These are phyloP conservation scores for Eretmochelys imbricata DNA, from an alignment of 2,113 vertebrate species.

Conservation along the genomic window DNA sequence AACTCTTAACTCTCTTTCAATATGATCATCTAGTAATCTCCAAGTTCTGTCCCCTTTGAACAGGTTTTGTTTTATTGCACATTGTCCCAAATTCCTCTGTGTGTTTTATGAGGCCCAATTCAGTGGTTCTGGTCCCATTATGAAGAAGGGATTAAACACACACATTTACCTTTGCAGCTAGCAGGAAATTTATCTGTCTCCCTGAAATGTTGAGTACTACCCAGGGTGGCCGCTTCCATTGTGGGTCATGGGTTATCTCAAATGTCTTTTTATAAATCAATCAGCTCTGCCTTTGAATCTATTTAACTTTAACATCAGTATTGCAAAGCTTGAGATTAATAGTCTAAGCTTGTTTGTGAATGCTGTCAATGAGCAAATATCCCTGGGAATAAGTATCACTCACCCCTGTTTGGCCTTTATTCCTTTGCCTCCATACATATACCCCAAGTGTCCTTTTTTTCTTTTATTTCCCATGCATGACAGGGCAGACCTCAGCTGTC, in stretches of 20 bases:
- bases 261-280: conserved; percentile 15
- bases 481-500: neutral
- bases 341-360: neutral
- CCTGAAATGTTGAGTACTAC: neutral
- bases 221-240: neutral
- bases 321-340: neutral
- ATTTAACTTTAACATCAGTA: neutral
- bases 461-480: neutral
- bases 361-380: rapidly evolving
- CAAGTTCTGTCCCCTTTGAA: conserved; percentile 15
- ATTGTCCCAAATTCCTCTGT: neutral
- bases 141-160: neutral
- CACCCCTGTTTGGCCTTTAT: rapidly evolving
- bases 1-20: neutral
- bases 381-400: neutral
- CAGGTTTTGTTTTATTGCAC: conserved; percentile 12
- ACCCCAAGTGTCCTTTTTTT: neutral
- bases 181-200: neutral
- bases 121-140: neutral
- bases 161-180: neutral
- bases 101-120: neutral
- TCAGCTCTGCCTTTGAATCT: neutral
- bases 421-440: neutral
- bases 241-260: neutral
- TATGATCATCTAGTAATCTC: neutral